phyloP scores from a whole-genome alignment of 1,140 invertebrate genomes.

The Diabrotica virgifera region DNA sequence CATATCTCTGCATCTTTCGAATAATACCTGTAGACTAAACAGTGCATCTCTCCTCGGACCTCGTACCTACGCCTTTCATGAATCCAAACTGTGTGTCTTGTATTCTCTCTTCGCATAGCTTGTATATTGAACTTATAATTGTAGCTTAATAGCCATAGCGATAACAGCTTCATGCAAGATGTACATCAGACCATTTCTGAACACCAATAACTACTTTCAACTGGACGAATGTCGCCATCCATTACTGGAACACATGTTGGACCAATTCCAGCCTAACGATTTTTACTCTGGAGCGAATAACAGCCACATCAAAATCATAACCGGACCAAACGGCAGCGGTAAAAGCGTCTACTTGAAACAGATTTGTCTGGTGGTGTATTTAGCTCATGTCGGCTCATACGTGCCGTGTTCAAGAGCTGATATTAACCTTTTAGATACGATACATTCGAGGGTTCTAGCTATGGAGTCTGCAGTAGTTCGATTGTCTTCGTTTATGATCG shows the following conservation, averaged over 20 bases:
- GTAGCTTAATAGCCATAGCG: constrained; percentile 71
- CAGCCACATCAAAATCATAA: constrained; percentile 73
- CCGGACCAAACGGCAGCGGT: constrained; percentile 87
- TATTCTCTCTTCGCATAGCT: no score
- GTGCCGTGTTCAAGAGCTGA: constrained; percentile 75
- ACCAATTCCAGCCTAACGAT: constrained; percentile 73
- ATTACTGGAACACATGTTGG: constrained; percentile 64
- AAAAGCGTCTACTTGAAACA: constrained; percentile 92
- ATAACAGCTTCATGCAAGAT: constrained; percentile 66
- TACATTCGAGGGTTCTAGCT: constrained; percentile 72
- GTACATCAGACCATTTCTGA: constrained; percentile 68
- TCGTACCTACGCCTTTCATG: no score
- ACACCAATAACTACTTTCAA: constrained; percentile 57
- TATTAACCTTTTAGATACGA: constrained; percentile 68
- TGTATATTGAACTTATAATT: constrained; percentile 33
- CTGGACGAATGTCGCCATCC: constrained; percentile 77
- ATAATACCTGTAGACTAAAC: no score
- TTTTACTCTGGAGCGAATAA: constrained; percentile 54
- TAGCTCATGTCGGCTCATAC: constrained; percentile 87
- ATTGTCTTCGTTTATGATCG: constrained; percentile 82
- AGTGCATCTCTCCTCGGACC: no score
- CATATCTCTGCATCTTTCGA: no score
- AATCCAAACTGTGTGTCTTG: no score
- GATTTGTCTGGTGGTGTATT: constrained; percentile 70
- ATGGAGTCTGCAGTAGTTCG: constrained; percentile 74